Evolutionary conservation across 2,888 invertebrate species (phyloP).

Genomic region (Cremastinae sp.): DNA sequence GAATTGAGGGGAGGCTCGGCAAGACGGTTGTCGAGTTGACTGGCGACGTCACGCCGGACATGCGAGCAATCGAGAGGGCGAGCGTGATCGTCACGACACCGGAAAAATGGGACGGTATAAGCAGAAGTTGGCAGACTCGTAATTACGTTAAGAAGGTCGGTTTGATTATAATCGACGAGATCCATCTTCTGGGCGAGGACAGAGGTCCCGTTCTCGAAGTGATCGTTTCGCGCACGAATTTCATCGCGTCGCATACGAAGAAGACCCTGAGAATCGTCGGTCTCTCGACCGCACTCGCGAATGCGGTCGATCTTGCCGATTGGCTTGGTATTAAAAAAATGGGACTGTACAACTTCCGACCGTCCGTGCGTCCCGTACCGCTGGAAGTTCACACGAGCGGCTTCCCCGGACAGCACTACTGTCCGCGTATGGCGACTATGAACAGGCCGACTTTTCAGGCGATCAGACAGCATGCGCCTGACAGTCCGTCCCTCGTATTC

Average conservation of each 20-base stretch:
- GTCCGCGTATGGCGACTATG: conserved; percentile 99
- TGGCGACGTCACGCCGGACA: conserved; percentile 94
- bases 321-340: conserved; percentile 94
- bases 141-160: conserved; percentile 96
- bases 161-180: conserved; percentile 98
- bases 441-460: conserved; percentile 99
- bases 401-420: conserved; percentile 98
- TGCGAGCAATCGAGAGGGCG: conserved; percentile 90
- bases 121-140: conserved; percentile 98
- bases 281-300: conserved; percentile 98
- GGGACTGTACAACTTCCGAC: conserved; percentile 98
- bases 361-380: conserved; percentile 98
- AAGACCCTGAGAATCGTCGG: conserved; percentile 94
- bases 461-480: conserved; percentile 94
- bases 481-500: conserved; percentile 95
- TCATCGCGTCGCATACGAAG: conserved; percentile 94
- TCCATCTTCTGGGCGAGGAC: conserved; percentile 96
- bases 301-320: conserved; percentile 97
- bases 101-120: conserved; percentile 99
- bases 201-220: conserved; percentile 96
- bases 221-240: conserved; percentile 98
- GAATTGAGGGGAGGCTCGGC: conserved; percentile 87
- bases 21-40: conserved; percentile 97
- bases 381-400: conserved; percentile 96
- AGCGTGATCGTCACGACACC: conserved; percentile 99